Percentiles rank a stretch among this genome's conserved stretches.
phyloP scores from a whole-genome alignment of 2,797 vertebrate genomes.

The Argyrosomus regius region DNA sequence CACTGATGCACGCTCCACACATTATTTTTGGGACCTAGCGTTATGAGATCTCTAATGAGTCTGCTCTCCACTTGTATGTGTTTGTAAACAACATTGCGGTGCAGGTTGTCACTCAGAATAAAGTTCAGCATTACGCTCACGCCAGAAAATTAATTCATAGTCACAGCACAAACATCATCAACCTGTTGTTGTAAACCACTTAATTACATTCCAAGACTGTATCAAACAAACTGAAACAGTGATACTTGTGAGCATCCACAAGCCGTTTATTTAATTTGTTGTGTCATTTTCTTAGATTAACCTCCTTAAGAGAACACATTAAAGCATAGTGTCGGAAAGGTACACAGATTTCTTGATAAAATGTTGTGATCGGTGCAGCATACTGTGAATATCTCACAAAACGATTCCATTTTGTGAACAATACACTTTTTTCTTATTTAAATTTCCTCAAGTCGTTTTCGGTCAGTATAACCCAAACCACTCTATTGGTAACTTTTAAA shows the following conservation, averaged over 20 bases:
- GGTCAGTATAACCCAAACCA: constrained; percentile 26
- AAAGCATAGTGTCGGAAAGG: constrained; percentile 13
- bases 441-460: constrained; percentile 15
- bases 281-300: constrained; percentile 46
- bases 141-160: constrained; percentile 43
- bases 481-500: constrained; percentile 43
- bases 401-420: constrained; percentile 19
- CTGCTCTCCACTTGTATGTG: constrained; percentile 48
- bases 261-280: constrained; percentile 53
- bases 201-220: constrained; percentile 63
- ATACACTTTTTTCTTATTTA: constrained; percentile 14
- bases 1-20: constrained; percentile 1
- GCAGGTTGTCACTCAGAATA: constrained; percentile 54
- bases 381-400: neutral
- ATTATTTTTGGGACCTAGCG: constrained; percentile 48
- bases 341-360: constrained; percentile 7
- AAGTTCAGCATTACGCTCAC: constrained; percentile 31
- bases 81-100: constrained; percentile 69
- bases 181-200: constrained; percentile 47
- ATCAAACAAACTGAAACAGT: constrained; percentile 48
- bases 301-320: constrained; percentile 29
- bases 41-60: constrained; percentile 60
- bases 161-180: constrained; percentile 57
- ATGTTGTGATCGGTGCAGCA: neutral
- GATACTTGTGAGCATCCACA: constrained; percentile 27